phyloP scores from a whole-genome alignment of 1,140 invertebrate genomes.

The Armadillidium nasatum region DNA sequence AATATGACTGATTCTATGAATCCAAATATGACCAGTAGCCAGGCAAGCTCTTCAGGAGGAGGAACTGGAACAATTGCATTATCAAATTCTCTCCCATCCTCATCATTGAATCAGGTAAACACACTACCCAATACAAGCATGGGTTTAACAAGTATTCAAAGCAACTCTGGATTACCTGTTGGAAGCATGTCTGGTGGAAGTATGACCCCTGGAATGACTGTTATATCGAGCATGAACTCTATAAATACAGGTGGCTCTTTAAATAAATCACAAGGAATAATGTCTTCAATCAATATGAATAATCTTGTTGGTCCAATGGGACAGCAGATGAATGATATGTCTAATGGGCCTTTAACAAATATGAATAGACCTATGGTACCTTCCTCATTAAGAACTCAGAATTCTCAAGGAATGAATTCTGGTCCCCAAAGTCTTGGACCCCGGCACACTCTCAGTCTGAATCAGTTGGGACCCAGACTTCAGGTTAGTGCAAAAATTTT shows the following conservation, averaged over 20 bases:
- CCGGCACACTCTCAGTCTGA: neutral
- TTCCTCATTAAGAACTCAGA: neutral
- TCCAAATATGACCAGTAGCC: too few relatives aligned
- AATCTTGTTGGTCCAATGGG: neutral
- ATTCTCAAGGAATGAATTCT: neutral
- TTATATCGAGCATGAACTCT: neutral
- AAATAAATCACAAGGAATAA: neutral
- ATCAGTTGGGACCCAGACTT: neutral
- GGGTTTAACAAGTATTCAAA: neutral
- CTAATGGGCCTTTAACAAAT: neutral
- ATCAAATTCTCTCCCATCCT: neutral
- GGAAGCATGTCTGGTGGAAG: constrained; percentile 4
- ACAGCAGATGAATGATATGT: neutral
- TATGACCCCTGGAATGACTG: neutral
- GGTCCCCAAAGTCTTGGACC: neutral
- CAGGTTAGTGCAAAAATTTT: neutral
- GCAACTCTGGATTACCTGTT: neutral
- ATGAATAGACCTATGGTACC: constrained; percentile 2
- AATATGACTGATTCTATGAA: too few relatives aligned
- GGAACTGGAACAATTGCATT: neutral
- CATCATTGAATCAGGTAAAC: neutral
- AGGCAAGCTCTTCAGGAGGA: too few relatives aligned
- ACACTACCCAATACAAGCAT: neutral
- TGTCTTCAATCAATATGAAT: neutral
- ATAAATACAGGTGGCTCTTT: neutral